phyloP scores from a whole-genome alignment of 2,888 invertebrate genomes.

The Geotrupes spiniger region DNA sequence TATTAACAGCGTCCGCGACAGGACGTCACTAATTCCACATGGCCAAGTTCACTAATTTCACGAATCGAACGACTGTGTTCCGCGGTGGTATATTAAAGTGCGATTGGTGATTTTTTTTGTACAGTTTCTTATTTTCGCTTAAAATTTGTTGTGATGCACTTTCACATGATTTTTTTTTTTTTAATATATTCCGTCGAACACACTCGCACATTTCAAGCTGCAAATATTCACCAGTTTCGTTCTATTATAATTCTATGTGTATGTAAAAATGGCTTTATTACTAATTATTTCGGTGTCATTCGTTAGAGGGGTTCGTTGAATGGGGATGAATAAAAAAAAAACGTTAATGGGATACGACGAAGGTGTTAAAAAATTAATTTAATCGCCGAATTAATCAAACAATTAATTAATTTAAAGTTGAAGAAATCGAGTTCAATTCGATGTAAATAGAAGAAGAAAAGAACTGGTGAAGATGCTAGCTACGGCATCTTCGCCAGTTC shows the following conservation, averaged over 20 bases:
- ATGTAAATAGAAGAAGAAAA: too few species aligned
- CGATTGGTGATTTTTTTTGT: constrained; percentile 12
- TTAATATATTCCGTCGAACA: constrained; percentile 45
- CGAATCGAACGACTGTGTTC: constrained; percentile 36
- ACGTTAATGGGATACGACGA: constrained; percentile 21
- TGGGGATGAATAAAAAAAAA: constrained; percentile 19
- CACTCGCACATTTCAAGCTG: constrained; percentile 14
- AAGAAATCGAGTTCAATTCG: too few species aligned
- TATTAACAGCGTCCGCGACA: constrained; percentile 2
- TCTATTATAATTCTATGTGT: constrained; percentile 32
- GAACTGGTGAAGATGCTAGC: too few species aligned
- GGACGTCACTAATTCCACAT: constrained; percentile 48
- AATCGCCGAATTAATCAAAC: too few species aligned
- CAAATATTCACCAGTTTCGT: background rate
- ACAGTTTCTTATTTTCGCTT: constrained; percentile 16
- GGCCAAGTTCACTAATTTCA: constrained; percentile 50
- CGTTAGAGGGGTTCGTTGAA: background rate
- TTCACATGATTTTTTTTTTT: too few species aligned
- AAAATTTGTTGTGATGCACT: too few species aligned
- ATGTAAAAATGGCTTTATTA: constrained; percentile 38
- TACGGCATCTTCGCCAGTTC: too few species aligned
- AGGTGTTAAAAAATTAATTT: too few species aligned
- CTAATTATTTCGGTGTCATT: constrained; percentile 39
- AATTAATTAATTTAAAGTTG: too few species aligned
- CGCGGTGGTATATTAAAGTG: constrained; percentile 43